phyloP scores from a whole-genome alignment of 2,888 invertebrate genomes.

The Drosophila gaucha region DNA sequence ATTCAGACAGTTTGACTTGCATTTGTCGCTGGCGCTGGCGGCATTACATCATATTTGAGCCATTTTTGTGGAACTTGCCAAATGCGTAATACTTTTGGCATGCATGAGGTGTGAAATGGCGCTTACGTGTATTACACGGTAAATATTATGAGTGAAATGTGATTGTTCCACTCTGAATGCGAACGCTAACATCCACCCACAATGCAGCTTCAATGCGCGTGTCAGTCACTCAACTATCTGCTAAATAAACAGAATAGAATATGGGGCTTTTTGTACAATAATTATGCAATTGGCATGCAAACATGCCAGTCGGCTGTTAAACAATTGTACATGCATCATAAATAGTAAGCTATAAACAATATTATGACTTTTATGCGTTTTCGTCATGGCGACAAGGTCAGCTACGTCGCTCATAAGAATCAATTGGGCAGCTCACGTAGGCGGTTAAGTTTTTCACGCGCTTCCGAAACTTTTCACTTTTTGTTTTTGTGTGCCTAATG shows the following conservation, averaged over 20 bases:
- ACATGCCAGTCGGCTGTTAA: constrained; percentile 27
- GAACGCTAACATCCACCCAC: constrained; percentile 7
- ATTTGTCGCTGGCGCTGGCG: constrained; percentile 35
- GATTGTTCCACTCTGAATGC: constrained; percentile 34
- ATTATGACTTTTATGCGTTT: constrained; percentile 41
- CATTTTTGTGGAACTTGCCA: constrained; percentile 52
- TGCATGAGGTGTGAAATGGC: constrained; percentile 57
- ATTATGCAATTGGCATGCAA: constrained; percentile 76
- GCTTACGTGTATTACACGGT: constrained; percentile 32
- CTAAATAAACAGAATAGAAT: constrained; percentile 27
- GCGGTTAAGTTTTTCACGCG: constrained; percentile 44
- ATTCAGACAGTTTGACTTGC: constrained; percentile 50
- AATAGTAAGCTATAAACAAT: constrained; percentile 50
- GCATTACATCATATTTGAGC: constrained; percentile 54
- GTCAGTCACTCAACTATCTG: constrained; percentile 31
- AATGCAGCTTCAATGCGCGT: constrained; percentile 12
- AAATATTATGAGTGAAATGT: constrained; percentile 39
- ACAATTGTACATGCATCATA: constrained; percentile 56
- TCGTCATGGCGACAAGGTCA: constrained; percentile 44
- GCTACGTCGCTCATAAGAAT: constrained; percentile 26
- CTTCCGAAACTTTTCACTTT: constrained; percentile 68
- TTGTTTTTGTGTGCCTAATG: background rate
- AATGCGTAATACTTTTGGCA: constrained; percentile 61
- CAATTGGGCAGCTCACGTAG: constrained; percentile 49
- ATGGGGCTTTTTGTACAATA: constrained; percentile 14